phyloP scores from a whole-genome alignment of 37 sponge, comb jelly and placozoan species.

The Cladorhizidae sp. region DNA sequence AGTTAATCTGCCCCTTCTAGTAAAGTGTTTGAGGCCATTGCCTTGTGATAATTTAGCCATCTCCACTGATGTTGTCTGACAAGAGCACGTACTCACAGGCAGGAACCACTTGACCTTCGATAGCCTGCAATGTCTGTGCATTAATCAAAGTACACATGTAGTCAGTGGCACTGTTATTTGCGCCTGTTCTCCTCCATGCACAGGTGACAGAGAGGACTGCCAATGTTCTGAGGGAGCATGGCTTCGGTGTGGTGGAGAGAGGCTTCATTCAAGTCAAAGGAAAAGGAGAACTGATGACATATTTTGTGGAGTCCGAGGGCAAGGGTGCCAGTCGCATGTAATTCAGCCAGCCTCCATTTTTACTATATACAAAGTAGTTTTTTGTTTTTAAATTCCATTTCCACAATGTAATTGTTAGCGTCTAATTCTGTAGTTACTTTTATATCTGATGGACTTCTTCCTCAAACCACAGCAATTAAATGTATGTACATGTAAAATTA shows the following conservation, averaged over 20 bases:
- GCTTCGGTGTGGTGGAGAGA: constrained; percentile 52
- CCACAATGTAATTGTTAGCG: background rate
- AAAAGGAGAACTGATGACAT: constrained; percentile 71
- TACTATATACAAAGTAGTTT: background rate
- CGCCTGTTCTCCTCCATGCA: background rate
- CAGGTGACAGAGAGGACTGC: constrained; percentile 68
- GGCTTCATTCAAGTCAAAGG: constrained; percentile 71
- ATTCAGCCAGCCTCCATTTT: background rate
- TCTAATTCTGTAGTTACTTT: no score
- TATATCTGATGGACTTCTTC: no score
- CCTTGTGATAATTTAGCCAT: no score
- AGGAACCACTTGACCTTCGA: no score
- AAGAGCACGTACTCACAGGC: no score
- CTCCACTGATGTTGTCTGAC: no score
- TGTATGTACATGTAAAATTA: no score
- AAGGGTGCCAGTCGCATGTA: background rate
- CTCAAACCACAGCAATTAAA: no score
- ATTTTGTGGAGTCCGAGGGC: constrained; percentile 34
- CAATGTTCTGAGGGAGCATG: constrained; percentile 11
- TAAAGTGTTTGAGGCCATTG: no score
- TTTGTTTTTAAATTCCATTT: background rate
- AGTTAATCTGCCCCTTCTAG: no score
- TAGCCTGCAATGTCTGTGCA: no score
- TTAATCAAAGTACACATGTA: no score
- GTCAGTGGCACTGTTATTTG: background rate